These are phyloP conservation scores for Psophia crepitans DNA, from an alignment of 2,113 vertebrate genomes.

Conservation along the genomic window DNA sequence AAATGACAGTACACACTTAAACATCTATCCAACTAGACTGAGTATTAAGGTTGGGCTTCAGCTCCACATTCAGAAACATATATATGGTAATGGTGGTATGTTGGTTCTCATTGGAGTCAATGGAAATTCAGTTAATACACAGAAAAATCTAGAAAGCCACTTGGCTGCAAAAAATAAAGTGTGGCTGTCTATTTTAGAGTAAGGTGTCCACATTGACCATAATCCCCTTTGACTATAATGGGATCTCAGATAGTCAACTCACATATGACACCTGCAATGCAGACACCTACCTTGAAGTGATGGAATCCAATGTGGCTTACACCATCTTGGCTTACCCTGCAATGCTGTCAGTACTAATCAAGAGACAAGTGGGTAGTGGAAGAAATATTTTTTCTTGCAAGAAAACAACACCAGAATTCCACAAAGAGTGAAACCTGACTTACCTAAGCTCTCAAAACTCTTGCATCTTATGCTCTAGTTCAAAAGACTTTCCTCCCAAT, in stretches of 20 bases:
- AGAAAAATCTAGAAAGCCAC: not conserved
- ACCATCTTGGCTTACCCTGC: not conserved
- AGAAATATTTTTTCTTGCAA: not conserved
- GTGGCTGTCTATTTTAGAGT: not conserved
- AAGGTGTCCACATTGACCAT: not conserved
- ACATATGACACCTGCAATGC: not conserved
- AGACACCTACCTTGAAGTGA: not conserved
- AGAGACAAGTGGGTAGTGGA: not conserved
- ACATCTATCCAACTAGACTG: not conserved
- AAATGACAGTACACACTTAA: not conserved
- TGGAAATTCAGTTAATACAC: not conserved
- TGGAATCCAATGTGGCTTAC: not conserved
- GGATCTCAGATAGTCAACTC: not conserved
- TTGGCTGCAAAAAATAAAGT: rapidly evolving
- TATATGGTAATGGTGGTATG: rapidly evolving
- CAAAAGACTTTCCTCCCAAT: not conserved
- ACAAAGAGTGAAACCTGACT: not conserved
- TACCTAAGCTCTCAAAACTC: not conserved
- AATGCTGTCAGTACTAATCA: not conserved
- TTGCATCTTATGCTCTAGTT: not conserved
- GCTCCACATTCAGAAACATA: not conserved
- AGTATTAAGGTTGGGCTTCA: not conserved
- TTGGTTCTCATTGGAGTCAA: not conserved
- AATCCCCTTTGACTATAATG: not conserved
- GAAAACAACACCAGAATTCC: not conserved